Percentiles rank a stretch among this genome's conserved stretches.
phyloP scores from a whole-genome alignment of 1,140 invertebrate species.

The Eumaeus atala region DNA sequence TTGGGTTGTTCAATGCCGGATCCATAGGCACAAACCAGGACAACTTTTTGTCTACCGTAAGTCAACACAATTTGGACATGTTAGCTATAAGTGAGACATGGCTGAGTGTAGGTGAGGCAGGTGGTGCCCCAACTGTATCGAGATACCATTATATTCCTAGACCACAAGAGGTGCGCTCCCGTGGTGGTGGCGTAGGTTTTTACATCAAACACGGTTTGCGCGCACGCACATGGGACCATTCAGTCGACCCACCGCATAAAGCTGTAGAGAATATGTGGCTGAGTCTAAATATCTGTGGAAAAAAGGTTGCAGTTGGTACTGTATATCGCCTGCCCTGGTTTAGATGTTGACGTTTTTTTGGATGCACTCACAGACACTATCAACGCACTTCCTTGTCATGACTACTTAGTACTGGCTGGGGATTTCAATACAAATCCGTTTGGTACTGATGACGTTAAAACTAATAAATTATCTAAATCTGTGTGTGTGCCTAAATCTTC shows the following conservation, averaged over 20 bases:
- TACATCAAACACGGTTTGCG: not conserved
- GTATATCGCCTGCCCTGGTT: conserved; percentile 12
- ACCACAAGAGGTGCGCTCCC: not conserved
- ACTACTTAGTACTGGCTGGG: no score
- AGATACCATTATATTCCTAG: not conserved
- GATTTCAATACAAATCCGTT: no score
- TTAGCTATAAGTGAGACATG: not conserved
- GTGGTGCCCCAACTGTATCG: no score
- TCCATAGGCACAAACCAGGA: no score
- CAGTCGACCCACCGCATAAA: not conserved
- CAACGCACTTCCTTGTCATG: not conserved
- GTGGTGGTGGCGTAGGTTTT: conserved; percentile 6
- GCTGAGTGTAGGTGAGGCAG: not conserved
- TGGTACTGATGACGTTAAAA: no score
- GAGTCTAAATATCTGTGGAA: not conserved
- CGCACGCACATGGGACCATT: not conserved
- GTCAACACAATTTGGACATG: not conserved
- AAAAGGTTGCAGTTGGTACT: conserved; percentile 1
- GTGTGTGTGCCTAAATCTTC: no score
- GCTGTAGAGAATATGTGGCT: conserved; percentile 1
- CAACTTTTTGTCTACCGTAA: not conserved
- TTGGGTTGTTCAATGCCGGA: not conserved
- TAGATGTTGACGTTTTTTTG: conserved; percentile 5
- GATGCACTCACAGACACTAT: not conserved
- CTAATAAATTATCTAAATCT: no score